These are phyloP conservation scores for Tenebrio molitor DNA, from an alignment of 1,140 invertebrate species.

Conservation along the genomic window DNA sequence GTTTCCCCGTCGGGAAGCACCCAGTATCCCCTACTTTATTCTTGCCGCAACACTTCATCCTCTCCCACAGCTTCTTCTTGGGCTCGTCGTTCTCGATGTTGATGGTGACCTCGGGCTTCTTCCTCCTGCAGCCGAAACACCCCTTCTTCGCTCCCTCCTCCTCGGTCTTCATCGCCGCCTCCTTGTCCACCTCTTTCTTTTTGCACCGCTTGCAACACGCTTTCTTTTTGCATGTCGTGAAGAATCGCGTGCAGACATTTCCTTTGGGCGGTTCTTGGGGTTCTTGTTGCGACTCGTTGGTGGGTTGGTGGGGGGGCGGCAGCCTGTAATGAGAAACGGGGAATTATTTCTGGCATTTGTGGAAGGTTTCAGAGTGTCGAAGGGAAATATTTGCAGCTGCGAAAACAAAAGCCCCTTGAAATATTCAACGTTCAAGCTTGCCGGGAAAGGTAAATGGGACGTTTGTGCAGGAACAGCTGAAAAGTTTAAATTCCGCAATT, in stretches of 20 bases:
- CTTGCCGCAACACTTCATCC: constrained; percentile 60
- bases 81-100: constrained; percentile 57
- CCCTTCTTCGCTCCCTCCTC: constrained; percentile 48
- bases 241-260: constrained; percentile 57
- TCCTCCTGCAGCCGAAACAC: constrained; percentile 60
- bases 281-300: constrained; percentile 50
- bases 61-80: constrained; percentile 53
- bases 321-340: constrained; percentile 54
- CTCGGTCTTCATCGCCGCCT: constrained; percentile 12
- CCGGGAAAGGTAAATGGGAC: no score
- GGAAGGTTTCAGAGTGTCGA: constrained; percentile 5
- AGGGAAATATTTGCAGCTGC: no score
- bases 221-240: constrained; percentile 56
- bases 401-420: no score
- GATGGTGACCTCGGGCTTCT: constrained; percentile 53
- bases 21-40: constrained; percentile 62
- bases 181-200: constrained; percentile 39
- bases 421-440: not conserved
- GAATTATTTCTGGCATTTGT: not conserved
- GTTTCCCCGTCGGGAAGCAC: constrained; percentile 57
- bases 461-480: no score
- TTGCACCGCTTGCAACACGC: constrained; percentile 56
- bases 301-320: constrained; percentile 56
- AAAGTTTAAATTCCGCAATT: no score
- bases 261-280: constrained; percentile 49